A percentile compares a stretch with the other conserved stretches of the same genome.
These are phyloP conservation scores for Stenotaenia linearis DNA, from an alignment of 2,888 invertebrate species.

Conservation along the genomic window DNA sequence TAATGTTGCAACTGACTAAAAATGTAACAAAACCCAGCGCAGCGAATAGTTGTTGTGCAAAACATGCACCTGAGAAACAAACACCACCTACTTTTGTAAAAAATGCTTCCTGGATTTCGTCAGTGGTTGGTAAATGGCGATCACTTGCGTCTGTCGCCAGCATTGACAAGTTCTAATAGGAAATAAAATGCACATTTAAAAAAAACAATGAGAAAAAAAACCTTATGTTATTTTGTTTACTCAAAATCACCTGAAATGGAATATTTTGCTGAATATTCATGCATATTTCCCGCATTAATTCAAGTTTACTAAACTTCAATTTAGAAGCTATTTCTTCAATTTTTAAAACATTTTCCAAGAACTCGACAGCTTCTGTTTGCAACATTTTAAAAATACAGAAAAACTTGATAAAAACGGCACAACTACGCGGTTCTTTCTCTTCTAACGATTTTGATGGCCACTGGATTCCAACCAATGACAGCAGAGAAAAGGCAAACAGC, in stretches of 20 bases:
- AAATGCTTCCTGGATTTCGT: background rate
- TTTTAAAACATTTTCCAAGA: background rate
- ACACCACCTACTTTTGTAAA: background rate
- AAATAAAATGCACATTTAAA: background rate
- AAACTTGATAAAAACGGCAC: too few species aligned
- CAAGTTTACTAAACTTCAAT: background rate
- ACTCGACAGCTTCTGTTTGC: background rate
- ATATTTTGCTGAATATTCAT: background rate
- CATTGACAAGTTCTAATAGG: background rate
- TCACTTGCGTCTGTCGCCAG: background rate
- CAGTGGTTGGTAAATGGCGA: conserved; percentile 1
- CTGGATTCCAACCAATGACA: background rate
- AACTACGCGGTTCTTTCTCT: too few species aligned
- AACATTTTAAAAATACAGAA: background rate
- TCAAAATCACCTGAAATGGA: background rate
- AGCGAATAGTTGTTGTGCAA: background rate
- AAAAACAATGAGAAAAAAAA: background rate
- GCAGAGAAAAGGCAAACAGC: background rate
- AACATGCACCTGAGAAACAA: background rate
- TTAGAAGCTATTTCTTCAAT: background rate
- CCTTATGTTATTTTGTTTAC: background rate
- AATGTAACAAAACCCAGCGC: conserved; percentile 2
- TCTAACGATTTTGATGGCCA: too few species aligned
- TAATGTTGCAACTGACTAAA: background rate
- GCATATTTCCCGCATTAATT: background rate